These are phyloP conservation scores for Allolobophora icterica DNA, from an alignment of 2,888 invertebrate genomes.

Conservation along the genomic window DNA sequence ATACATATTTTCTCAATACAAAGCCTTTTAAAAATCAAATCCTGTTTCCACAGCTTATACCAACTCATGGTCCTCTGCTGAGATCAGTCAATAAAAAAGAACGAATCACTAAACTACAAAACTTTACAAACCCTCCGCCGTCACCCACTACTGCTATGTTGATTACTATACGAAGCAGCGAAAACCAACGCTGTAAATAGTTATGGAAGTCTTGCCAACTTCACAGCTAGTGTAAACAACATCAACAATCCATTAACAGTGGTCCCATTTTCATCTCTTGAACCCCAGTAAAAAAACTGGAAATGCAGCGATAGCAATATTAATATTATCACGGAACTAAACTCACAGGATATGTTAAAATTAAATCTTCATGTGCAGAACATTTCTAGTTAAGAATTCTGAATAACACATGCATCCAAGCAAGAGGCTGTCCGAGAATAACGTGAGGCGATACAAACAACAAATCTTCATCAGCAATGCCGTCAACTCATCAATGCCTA, in stretches of 20 bases:
- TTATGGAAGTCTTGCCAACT: too few species aligned
- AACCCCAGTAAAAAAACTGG: neutral
- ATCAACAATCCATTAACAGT: neutral
- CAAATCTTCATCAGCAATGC: neutral
- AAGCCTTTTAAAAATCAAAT: constrained; percentile 13
- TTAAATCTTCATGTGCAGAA: neutral
- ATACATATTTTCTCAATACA: neutral
- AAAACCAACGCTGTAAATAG: neutral
- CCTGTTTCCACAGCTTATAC: neutral
- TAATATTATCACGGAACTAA: neutral
- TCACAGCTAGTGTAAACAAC: neutral
- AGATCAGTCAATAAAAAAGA: neutral
- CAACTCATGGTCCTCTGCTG: neutral
- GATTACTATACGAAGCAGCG: neutral
- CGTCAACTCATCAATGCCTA: neutral
- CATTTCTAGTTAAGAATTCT: neutral
- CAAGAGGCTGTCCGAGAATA: neutral
- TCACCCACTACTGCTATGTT: neutral
- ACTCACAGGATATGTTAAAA: constrained; percentile 9
- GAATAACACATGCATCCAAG: neutral
- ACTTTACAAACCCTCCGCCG: neutral
- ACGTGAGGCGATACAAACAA: neutral
- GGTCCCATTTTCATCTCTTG: neutral
- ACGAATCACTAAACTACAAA: neutral
- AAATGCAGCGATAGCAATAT: neutral